Evolutionary conservation across 2,888 invertebrate species (phyloP), one percentile per base, ranked within the genome.

Genomic region (Drosophila fulvimacula): DNA sequence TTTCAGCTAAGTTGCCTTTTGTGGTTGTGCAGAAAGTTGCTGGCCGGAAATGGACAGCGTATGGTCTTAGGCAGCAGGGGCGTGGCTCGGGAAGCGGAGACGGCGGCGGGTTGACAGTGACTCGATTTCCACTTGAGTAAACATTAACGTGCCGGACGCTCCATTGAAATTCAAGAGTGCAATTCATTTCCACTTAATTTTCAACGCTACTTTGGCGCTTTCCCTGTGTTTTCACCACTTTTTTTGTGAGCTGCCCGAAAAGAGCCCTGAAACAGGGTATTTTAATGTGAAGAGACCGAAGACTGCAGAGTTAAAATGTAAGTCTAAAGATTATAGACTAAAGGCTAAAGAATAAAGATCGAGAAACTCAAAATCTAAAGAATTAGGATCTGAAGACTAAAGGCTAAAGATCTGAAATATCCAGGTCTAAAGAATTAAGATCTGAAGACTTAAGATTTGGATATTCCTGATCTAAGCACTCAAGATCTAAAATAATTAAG

Each of bases 101-200:
- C 32, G n/a, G 15, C 15, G 34, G 3, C 49, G 39, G 49, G 67
- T 68, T 57, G 86, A 66, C 71, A 81, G 83, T 86, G 89, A 88
- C 89, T 88, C 77, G 81, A 87, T 87, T 87, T 87, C 88, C 89
- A 88, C 85, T 89, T 84, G 85, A 89, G 86, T 85, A 88, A 89
- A 88, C 79, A 85, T 89, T 84, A 86, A 87, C 85, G 89, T 89
- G 89, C 88, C 89, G 89, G 84, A 81, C 89, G 83, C 73, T 70
- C 79, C 85, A 89, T 90, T 89, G 86, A 83, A 83, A 90, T 82
- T 89, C 85, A 90, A 90, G 90, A 87, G 89, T 79, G 80, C 89
- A 89, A 89, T 90, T 90, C 88, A 86, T 85, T 88, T 84, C 86
- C 90, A 89, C 90, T 89, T 89, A 88, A 89, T 90, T 90, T 86